Percentiles rank a stretch among this genome's conserved stretches.
These are phyloP conservation scores for Schizopygopsis malacanthus DNA, from an alignment of 2,797 vertebrate species.

Conservation along the genomic window DNA sequence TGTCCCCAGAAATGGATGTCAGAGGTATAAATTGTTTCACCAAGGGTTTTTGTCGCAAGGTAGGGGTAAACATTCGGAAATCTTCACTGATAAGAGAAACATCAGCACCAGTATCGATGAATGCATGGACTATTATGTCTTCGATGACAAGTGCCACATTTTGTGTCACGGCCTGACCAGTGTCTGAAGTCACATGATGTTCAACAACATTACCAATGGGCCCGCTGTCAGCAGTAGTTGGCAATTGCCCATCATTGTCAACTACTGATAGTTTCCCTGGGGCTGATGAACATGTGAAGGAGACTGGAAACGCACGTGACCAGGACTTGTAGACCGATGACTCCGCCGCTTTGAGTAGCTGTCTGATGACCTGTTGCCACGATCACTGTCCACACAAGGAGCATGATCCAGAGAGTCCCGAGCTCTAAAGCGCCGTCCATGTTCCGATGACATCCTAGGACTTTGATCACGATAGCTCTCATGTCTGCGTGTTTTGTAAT, in stretches of 20 bases:
- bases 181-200: not conserved
- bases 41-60: not conserved
- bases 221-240: not conserved
- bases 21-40: not conserved
- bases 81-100: not conserved
- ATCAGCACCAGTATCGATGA: constrained; percentile 13
- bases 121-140: constrained; percentile 8
- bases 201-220: not conserved
- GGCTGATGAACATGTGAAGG: not conserved
- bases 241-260: constrained; percentile 14
- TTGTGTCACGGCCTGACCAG: not conserved
- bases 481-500: not conserved
- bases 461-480: not conserved
- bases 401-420: not conserved
- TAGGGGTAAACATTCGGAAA: not conserved
- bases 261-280: constrained; percentile 1
- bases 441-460: not conserved
- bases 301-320: not conserved
- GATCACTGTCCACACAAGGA: too few relatives aligned
- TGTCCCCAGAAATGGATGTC: constrained; percentile 2
- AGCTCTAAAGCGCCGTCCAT: not conserved
- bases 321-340: not conserved
- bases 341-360: not conserved
- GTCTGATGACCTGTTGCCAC: too few relatives aligned
- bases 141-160: not conserved